Percentiles rank a stretch among this genome's conserved stretches.
These are phyloP conservation scores for Netelia virgata DNA, from an alignment of 2,888 invertebrate genomes.

Conservation along the genomic window DNA sequence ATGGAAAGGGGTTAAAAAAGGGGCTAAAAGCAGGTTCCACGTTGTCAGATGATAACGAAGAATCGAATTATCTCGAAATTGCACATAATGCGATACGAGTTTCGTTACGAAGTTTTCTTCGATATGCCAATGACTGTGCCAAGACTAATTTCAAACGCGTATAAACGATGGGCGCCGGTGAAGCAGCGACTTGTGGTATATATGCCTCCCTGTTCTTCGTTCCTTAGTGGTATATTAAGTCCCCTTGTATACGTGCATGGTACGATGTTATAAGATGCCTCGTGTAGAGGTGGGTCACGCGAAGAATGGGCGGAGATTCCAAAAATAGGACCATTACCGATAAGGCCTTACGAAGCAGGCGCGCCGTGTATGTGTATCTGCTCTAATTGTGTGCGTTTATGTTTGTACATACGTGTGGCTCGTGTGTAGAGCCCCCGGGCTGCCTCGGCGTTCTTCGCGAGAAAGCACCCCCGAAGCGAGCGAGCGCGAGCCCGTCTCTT, in stretches of 20 bases:
- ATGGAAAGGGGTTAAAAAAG: no score
- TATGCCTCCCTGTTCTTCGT: conserved; percentile 7
- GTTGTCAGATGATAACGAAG: no score
- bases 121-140: conserved; percentile 17
- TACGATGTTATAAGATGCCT: conserved; percentile 45
- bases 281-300: conserved; percentile 80
- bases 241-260: conserved; percentile 11
- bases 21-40: no score
- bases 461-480: conserved; percentile 26
- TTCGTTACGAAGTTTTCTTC: background rate
- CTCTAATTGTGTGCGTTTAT: no score
- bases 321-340: conserved; percentile 84
- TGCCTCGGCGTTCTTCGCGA: conserved; percentile 34
- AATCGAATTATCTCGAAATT: no score
- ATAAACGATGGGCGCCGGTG: conserved; percentile 8
- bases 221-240: conserved; percentile 29
- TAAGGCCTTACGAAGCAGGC: conserved; percentile 79
- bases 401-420: conserved; percentile 48
- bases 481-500: conserved; percentile 34
- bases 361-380: conserved; percentile 72
- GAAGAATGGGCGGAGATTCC: conserved; percentile 84
- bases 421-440: conserved; percentile 5
- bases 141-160: background rate
- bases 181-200: conserved; percentile 25
- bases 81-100: background rate